These are phyloP conservation scores for Cathartes aura DNA, from an alignment of 2,113 vertebrate genomes.

Conservation along the genomic window DNA sequence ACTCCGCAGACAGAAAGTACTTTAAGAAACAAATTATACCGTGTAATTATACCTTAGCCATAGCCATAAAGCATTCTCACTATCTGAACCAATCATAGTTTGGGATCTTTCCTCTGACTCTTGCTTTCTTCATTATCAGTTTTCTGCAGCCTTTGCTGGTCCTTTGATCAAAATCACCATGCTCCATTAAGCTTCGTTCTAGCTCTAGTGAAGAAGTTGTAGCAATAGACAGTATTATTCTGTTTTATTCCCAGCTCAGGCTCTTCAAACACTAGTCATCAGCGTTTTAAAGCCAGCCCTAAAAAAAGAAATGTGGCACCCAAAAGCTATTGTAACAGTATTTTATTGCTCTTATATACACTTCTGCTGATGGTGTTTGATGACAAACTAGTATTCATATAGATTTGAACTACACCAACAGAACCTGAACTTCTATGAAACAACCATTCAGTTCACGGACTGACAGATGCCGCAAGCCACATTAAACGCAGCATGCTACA, in stretches of 20 bases:
- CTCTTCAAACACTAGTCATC: background rate
- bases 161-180: background rate
- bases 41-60: background rate
- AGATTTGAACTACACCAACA: background rate
- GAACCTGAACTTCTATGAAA: background rate
- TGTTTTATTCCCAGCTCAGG: background rate
- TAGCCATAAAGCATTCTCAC: background rate
- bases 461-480: background rate
- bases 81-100: background rate
- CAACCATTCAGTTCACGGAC: fast-evolving
- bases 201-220: background rate
- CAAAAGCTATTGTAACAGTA: background rate
- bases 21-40: background rate
- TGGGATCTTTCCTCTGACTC: background rate
- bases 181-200: background rate
- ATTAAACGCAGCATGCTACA: background rate
- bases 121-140: background rate
- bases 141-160: background rate
- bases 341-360: fast-evolving
- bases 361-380: background rate
- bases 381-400: background rate
- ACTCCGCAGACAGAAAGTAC: background rate
- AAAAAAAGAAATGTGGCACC: fast-evolving
- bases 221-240: background rate
- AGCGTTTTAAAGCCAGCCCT: background rate